Percentiles rank a stretch among this genome's conserved stretches.
Evolutionary conservation across 2,888 invertebrate species (phyloP).

Genomic region (Drosophila phalerata): DNA sequence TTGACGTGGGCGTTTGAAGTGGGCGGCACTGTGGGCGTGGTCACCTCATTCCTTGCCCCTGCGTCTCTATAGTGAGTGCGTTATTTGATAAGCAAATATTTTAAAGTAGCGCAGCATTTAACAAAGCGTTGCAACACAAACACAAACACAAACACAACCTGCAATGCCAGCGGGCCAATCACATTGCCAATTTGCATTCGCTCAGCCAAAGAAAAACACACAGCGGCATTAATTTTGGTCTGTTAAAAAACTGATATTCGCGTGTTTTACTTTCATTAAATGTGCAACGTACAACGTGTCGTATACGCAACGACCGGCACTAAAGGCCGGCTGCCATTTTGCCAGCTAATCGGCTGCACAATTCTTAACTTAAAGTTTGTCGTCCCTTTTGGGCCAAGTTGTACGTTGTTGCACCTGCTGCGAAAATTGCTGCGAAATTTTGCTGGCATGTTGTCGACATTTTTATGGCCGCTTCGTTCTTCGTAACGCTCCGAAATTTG

Average conservation of each 20-base stretch:
- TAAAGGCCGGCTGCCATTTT: conserved; percentile 21
- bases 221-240: conserved; percentile 1
- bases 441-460: conserved; percentile 73
- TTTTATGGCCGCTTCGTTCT: conserved; percentile 64
- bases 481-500: conserved; percentile 18
- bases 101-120: conserved; percentile 34
- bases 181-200: conserved; percentile 42
- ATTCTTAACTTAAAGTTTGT: conserved; percentile 36
- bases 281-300: conserved; percentile 19
- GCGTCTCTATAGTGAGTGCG: conserved; percentile 40
- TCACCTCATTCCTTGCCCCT: background rate
- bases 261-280: conserved; percentile 49
- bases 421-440: conserved; percentile 49
- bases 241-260: conserved; percentile 17
- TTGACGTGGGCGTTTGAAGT: conserved; percentile 15
- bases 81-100: conserved; percentile 58
- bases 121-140: conserved; percentile 33
- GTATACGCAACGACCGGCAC: conserved; percentile 22
- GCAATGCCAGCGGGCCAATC: conserved; percentile 24
- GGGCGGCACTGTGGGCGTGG: conserved; percentile 7
- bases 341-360: conserved; percentile 43
- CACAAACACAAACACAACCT: conserved; percentile 32
- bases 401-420: conserved; percentile 20
- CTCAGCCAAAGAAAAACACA: background rate
- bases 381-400: conserved; percentile 1